These are phyloP conservation scores for Calephelis virginiensis DNA, from an alignment of 1,140 invertebrate genomes.

Conservation along the genomic window DNA sequence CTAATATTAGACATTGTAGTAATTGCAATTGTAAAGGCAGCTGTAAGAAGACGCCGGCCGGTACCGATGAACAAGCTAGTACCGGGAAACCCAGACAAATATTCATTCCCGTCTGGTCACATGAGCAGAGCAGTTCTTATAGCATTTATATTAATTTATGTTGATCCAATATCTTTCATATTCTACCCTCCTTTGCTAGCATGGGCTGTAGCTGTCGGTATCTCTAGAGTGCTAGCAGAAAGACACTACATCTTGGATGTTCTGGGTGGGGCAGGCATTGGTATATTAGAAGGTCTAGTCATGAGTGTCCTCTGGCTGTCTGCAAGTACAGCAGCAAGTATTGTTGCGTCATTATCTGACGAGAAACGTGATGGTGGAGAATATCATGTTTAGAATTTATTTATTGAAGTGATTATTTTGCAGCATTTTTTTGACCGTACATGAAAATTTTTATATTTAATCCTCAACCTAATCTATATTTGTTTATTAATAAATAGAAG, in stretches of 20 bases:
- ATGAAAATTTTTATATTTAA: no score
- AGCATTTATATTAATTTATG: conserved; percentile 83
- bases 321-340: conserved; percentile 56
- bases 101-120: conserved; percentile 98
- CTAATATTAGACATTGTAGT: conserved; percentile 92
- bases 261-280: conserved; percentile 85
- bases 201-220: conserved; percentile 87
- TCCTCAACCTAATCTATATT: no score
- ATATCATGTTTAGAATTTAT: conserved; percentile 56
- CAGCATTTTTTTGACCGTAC: not conserved
- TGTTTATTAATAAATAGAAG: no score
- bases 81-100: conserved; percentile 88
- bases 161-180: conserved; percentile 82
- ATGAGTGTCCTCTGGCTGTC: conserved; percentile 85
- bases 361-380: conserved; percentile 70
- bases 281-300: conserved; percentile 85
- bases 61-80: conserved; percentile 83
- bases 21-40: conserved; percentile 89
- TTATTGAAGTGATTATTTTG: not conserved
- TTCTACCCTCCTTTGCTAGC: conserved; percentile 82
- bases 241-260: conserved; percentile 95
- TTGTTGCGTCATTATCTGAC: conserved; percentile 65
- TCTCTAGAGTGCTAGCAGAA: conserved; percentile 86
- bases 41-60: conserved; percentile 87
- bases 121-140: conserved; percentile 91